Evolutionary conservation across 2,113 vertebrate genomes (phyloP), one percentile per base, ranked within the genome.

Genomic region (Apaloderma vittatum): DNA sequence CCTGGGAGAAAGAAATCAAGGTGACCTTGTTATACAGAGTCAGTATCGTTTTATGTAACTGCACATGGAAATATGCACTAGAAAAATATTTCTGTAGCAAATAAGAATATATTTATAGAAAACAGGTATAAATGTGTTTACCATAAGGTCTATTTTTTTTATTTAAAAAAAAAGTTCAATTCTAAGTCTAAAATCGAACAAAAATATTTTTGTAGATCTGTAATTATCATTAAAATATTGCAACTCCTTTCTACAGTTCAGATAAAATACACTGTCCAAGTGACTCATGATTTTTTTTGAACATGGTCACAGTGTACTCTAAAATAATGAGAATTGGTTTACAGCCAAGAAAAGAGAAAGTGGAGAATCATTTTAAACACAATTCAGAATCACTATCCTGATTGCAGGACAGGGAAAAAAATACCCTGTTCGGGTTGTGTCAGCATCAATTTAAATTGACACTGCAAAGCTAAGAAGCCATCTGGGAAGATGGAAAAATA

Each of bases 301-400:
- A 66, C 36, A 49, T n/a, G 59, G 55, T 80, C 59, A 48, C 43
- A 51, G 22, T 27, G 55, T 84, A 77, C 65, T 86, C 46, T 65
- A 23, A 86, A 76, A 86, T 88, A 87, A 73, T 80, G 72, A 91
- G 55, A 77, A 37, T 1, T 83, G 90, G 67, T 91, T 93, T 76
- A 19, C 46, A 90, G 88, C 59, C 92, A 95, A 92, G 77, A 29
- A 68, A 66, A 76, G 65, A 19, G 55, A 61, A 88, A 90, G 71
- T 51, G 37, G 58, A 92, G 55, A 62, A 92, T 46, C 4, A 63
- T 88, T 93, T 86, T 30, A 88, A 88, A 74, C 52, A 49, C 21
- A 51, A 48, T 88, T 75, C 84, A 79, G 70, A 87, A 79, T 85
- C 86, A 66, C 87, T 78, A n/a, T 29, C 43, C 46, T 94, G 81